These are phyloP conservation scores for Steinernema feltiae DNA, from an alignment of 1,140 invertebrate species.

Conservation along the genomic window DNA sequence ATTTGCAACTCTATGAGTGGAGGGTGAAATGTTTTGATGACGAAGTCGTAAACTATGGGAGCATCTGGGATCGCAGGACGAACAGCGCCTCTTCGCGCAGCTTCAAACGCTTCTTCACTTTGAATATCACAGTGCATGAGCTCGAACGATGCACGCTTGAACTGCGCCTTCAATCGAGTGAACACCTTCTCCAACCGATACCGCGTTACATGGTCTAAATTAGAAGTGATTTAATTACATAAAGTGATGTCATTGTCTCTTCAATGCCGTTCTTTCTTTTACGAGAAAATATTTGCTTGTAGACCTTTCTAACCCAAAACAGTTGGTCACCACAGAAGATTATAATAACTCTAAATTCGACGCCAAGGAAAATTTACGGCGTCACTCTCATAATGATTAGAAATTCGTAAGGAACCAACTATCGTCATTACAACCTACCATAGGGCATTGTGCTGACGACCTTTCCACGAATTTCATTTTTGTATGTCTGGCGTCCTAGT, in stretches of 20 bases:
- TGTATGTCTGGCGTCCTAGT: background rate
- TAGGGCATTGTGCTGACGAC: background rate
- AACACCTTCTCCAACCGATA: conserved; percentile 2
- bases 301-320: no score
- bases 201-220: background rate
- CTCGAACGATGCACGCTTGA: conserved; percentile 1
- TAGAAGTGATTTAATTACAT: no score
- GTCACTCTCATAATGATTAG: no score
- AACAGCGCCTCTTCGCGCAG: background rate
- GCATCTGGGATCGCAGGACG: background rate
- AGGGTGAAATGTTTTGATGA: background rate
- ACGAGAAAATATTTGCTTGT: no score
- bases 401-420: no score
- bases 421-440: no score
- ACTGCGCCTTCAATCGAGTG: background rate
- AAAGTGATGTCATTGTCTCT: no score
- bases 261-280: no score
- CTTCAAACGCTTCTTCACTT: background rate
- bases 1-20: background rate
- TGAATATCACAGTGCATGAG: background rate
- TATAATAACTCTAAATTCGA: no score
- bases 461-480: background rate
- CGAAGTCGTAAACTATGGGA: background rate
- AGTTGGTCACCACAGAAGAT: no score
- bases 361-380: no score